Evolutionary conservation across 2,113 vertebrate species (phyloP).

Genomic region (Caloenas nicobarica): DNA sequence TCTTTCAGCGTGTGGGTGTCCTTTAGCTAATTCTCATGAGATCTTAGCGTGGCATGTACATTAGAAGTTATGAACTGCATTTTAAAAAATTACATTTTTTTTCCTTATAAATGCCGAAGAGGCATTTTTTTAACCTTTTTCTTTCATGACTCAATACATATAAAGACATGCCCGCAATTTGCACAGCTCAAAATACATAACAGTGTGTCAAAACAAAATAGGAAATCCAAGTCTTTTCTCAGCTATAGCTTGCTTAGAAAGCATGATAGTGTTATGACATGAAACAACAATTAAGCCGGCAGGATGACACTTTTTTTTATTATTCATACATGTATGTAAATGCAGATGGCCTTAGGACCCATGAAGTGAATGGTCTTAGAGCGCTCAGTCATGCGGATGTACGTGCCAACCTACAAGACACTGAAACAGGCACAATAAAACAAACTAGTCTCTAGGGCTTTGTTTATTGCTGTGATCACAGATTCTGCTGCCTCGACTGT

Average conservation of each 20-base stretch:
- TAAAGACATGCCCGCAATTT: neutral
- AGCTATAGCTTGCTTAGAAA: neutral
- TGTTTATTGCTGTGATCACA: neutral
- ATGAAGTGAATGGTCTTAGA: neutral
- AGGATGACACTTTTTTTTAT: neutral
- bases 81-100: neutral
- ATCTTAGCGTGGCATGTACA: neutral
- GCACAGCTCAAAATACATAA: neutral
- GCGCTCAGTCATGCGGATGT: neutral
- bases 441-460: neutral
- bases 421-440: neutral
- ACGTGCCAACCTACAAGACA: neutral
- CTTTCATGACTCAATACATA: neutral
- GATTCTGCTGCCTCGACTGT: neutral
- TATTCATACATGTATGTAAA: neutral
- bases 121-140: neutral
- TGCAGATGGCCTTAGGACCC: neutral
- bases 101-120: neutral
- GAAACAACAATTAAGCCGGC: neutral
- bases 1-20: neutral
- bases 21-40: neutral
- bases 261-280: neutral
- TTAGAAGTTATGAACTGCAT: neutral
- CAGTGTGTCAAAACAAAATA: neutral
- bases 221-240: neutral